A percentile compares a stretch with the other conserved stretches of the same genome.
These are phyloP conservation scores for Salticus scenicus DNA, from an alignment of 2,888 invertebrate genomes.

Conservation along the genomic window DNA sequence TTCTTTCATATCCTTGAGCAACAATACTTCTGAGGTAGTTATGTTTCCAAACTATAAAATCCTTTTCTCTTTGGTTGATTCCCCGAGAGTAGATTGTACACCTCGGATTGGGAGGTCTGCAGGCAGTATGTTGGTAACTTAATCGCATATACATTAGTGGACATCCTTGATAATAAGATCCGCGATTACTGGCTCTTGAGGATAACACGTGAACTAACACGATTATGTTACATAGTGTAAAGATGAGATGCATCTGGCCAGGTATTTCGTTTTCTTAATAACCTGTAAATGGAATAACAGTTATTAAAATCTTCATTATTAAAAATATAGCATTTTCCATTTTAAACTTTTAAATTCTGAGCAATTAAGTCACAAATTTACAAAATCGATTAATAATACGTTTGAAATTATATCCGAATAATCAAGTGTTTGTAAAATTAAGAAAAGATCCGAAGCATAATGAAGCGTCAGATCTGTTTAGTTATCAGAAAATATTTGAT, in stretches of 20 bases:
- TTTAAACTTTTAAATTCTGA: too few relatives aligned
- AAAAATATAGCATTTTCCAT: too few relatives aligned
- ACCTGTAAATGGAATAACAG: too few relatives aligned
- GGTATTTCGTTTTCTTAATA: background rate
- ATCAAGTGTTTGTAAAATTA: too few relatives aligned
- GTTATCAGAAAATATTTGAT: too few relatives aligned
- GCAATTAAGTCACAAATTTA: too few relatives aligned
- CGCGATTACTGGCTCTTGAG: slow-evolving; percentile 19
- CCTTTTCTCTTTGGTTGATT: slow-evolving; percentile 48
- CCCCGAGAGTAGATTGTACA: slow-evolving; percentile 58
- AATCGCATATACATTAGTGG: slow-evolving; percentile 52
- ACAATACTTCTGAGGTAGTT: slow-evolving; percentile 55
- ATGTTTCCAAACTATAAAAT: slow-evolving; percentile 56
- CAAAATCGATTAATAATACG: too few relatives aligned
- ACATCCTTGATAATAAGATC: slow-evolving; percentile 50
- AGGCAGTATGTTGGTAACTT: slow-evolving; percentile 63
- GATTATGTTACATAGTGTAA: slow-evolving; percentile 45
- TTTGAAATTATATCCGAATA: too few relatives aligned
- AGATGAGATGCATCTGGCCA: slow-evolving; percentile 43
- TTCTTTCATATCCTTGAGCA: slow-evolving; percentile 57
- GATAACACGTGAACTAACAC: slow-evolving; percentile 32
- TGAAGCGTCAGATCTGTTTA: too few relatives aligned
- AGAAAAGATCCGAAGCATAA: too few relatives aligned
- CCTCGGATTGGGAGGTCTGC: slow-evolving; percentile 56
- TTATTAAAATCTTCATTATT: too few relatives aligned